Percentiles rank a stretch among this genome's conserved stretches.
phyloP scores from a whole-genome alignment of 2,888 invertebrate species.

The Endotricha flammealis region DNA sequence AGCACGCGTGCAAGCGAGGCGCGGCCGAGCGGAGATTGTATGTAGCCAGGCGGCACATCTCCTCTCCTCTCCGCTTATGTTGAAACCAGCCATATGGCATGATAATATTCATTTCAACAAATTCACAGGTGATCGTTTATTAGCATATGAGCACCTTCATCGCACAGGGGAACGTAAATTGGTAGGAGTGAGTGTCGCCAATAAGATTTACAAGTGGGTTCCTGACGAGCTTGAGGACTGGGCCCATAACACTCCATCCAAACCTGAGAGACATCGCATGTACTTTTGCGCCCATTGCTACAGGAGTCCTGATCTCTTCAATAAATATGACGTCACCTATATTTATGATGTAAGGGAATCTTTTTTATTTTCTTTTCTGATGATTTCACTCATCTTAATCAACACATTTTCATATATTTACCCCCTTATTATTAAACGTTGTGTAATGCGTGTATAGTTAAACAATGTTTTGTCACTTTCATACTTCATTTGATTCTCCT shows the following conservation, averaged over 20 bases:
- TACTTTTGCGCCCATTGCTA: slow-evolving; percentile 73
- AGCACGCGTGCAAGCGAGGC: too few relatives aligned
- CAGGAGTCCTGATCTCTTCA: slow-evolving; percentile 61
- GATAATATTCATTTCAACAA: too few relatives aligned
- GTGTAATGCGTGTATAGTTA: too few relatives aligned
- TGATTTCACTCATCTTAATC: too few relatives aligned
- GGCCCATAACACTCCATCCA: slow-evolving; percentile 58
- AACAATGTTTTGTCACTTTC: too few relatives aligned
- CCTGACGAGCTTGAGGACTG: slow-evolving; percentile 70
- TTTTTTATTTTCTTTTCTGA: not conserved
- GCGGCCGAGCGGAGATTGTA: too few relatives aligned
- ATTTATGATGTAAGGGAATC: slow-evolving; percentile 72
- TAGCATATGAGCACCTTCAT: slow-evolving; percentile 47
- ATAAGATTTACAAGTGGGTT: slow-evolving; percentile 70
- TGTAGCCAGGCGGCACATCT: too few relatives aligned
- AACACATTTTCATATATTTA: too few relatives aligned
- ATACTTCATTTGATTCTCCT: too few relatives aligned
- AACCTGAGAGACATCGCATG: slow-evolving; percentile 59
- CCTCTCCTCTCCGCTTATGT: too few relatives aligned
- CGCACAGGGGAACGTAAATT: slow-evolving; percentile 54
- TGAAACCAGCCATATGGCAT: too few relatives aligned
- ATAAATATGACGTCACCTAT: slow-evolving; percentile 56
- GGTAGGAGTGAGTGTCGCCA: slow-evolving; percentile 68
- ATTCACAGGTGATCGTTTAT: slow-evolving; percentile 45
- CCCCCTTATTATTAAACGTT: too few relatives aligned